Base-by-base conservation (phyloP, 1,140 invertebrate species). In the Eciton burchellii region DNA sequence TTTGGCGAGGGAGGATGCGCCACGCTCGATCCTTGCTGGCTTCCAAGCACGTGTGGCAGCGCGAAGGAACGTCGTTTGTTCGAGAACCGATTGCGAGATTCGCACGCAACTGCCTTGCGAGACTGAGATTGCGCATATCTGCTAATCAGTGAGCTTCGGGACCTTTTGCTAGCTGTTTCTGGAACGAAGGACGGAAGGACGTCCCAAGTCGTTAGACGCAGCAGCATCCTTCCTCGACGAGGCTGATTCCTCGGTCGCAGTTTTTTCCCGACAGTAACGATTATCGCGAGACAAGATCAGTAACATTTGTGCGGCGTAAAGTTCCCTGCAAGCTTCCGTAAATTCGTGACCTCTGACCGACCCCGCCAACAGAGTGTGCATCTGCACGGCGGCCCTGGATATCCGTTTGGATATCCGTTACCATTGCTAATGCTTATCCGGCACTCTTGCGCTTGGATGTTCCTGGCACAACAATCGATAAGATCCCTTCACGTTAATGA, bases 401-500 rank as follows among this genome's bases (percentile, higher is more conserved):
- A n/a, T n/a, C n/a, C 19, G 74, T 56, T 77, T 43, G 19, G 1
- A n/a, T 29, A 45, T 68, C 49, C 6, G 35, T 35, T 19, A 29
- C 6, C 49, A 6, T 5, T 24, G 26, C 56, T 66, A 41, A 66
- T 54, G 21, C 49, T 45, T 45, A 45, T 77, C 43, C 74, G 47
- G 24, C 24, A 68, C 52, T 56, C 1, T 24, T 43, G 74, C 74
- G 24, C 35, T 19, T 35, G 74, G 2, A 62, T 70, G 49, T 68
- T 29, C 45, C 47, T 21, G 21, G 47, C 49, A 57, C 74, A 70
- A 70, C 49, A 79, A 79, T 79, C 74, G 63, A 79, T 79, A 79
- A 79, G 63, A 79, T 79, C 63, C 74, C 63, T 52, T 54, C 66
- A 35, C 47, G 26, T 56, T 79, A 79, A 79, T 57, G 74, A 79